Conservation (phyloP, 2,113 vertebrate genomes). For the Ardeotis arabs region DNA sequence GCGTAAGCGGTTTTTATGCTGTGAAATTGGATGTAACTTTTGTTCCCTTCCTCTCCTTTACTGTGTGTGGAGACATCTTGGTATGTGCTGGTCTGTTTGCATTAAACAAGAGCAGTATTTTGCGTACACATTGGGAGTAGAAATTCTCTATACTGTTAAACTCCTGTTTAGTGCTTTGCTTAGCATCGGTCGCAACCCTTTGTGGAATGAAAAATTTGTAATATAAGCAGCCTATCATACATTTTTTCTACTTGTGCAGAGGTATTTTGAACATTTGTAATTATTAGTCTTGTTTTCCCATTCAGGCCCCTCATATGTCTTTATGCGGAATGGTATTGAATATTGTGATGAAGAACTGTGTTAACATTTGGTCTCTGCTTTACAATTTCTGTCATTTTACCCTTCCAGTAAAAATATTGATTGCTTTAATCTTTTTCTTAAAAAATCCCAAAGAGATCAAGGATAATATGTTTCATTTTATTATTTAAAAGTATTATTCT, state of each 20-base stretch:
- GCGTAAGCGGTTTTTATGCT: rapidly evolving
- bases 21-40: not conserved
- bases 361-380: not conserved
- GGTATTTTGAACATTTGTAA: not conserved
- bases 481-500: not conserved
- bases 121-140: not conserved
- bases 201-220: not conserved
- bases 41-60: not conserved
- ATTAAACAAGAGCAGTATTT: not conserved
- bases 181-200: rapidly evolving
- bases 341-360: not conserved
- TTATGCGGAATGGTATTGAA: not conserved
- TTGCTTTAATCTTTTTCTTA: not conserved
- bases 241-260: rapidly evolving
- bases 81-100: not conserved
- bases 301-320: not conserved
- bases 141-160: not conserved
- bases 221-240: not conserved
- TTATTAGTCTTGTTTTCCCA: not conserved
- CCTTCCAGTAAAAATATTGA: not conserved
- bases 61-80: not conserved
- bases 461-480: not conserved
- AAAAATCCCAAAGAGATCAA: rapidly evolving
- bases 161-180: not conserved
- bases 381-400: not conserved